Base-by-base conservation (phyloP, 2,113 vertebrate species). In the Struthio camelus region DNA sequence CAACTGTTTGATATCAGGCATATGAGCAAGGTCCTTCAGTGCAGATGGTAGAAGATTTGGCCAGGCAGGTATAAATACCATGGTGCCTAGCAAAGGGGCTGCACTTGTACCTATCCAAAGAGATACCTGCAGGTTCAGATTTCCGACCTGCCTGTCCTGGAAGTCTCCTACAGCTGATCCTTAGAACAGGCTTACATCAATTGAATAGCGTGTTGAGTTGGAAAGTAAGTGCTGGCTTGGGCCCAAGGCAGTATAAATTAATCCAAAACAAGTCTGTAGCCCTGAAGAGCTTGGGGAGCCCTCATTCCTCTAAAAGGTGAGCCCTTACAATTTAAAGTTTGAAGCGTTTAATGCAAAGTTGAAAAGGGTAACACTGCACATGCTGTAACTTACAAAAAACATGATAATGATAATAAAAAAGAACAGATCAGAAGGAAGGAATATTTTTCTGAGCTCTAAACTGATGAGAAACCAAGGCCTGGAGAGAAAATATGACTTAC, bases 401-500 rank as follows among this genome's bases (percentile, higher is more conserved):
- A 19, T 44, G 24, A 12, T 48, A 9, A 28, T n/a, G 22, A 34
- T 15, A 20, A 28, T 42, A n/a, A 38, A 67, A 44, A 14, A 72
- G 8, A 78, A 46, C 3, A 34, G 14, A 71, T 82, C 1, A 2
- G 59, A 73, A 67, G 54, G 38, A 87, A 85, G 18, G 8, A 38
- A 34, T 32, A 58, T 59, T 67, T 22, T 15, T 91, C 30, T 66
- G 82, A 72, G 30, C 19, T 78, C 30, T 77, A 93, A 95, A 82
- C 0, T 70, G 44, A 75, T 59, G 58, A 50, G 38, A 89, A 90
- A 73, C 4, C 34, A 80, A 64, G 24, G 59, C 79, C 81, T 94
- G 67, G 78, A 92, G 61, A 80, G 36, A 85, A 87, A 92, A 59
- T 14, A 73, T 59, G 58, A 54, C 86, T 89, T 94, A 82, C 28